Evolutionary conservation across 2,888 invertebrate genomes (phyloP).

Genomic region (Archips xylosteana): DNA sequence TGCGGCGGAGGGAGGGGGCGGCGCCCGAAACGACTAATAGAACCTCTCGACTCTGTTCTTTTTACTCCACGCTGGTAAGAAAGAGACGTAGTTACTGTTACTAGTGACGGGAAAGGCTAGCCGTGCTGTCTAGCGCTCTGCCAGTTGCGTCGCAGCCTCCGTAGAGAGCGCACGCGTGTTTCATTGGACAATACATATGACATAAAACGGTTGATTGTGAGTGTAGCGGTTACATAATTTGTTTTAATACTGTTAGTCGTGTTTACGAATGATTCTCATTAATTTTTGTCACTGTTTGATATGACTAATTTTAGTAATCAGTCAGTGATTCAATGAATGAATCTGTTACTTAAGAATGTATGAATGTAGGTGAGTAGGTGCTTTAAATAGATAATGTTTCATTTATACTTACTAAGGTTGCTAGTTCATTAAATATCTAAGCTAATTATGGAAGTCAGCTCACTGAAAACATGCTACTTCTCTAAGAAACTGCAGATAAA

Average conservation of each 20-base stretch:
- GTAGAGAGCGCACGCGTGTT: conserved; percentile 66
- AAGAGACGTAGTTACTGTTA: not conserved
- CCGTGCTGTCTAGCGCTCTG: conserved; percentile 31
- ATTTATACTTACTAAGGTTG: conserved; percentile 1
- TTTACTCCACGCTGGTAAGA: not conserved
- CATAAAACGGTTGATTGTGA: conserved; percentile 70
- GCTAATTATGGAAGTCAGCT: conserved; percentile 3
- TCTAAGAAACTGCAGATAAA: not conserved
- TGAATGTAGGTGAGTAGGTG: conserved; percentile 9
- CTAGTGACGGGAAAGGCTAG: not conserved
- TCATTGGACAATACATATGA: conserved; percentile 63
- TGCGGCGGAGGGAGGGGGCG: conserved; percentile 54
- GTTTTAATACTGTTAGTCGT: conserved; percentile 41
- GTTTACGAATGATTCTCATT: not conserved
- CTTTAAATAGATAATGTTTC: not conserved
- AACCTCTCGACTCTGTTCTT: not conserved
- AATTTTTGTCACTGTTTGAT: not conserved
- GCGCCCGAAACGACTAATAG: conserved; percentile 38
- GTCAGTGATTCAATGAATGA: not conserved
- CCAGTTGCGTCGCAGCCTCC: conserved; percentile 79
- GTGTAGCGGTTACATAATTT: conserved; percentile 71
- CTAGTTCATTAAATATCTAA: not conserved
- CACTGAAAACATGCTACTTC: not conserved
- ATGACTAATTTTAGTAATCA: not conserved
- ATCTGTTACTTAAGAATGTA: not conserved